Evolutionary conservation across 30 jellyfish, hydroid and myxozoan genomes (phyloP), one percentile per base, ranked within the genome.

Genomic region (Morbakka virulenta): DNA sequence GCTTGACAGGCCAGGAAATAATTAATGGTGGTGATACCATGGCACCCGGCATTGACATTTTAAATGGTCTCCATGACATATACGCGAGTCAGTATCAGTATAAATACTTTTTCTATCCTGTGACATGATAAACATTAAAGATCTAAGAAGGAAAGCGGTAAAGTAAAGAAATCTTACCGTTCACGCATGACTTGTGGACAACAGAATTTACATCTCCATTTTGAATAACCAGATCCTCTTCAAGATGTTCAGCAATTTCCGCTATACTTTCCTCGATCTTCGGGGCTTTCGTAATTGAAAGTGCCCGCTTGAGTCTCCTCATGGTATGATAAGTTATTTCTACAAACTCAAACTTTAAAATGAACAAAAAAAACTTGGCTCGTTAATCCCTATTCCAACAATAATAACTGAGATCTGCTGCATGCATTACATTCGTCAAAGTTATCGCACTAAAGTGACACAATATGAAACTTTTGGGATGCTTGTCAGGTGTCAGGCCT

Each of bases 261-360:
- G 98, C 89, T 23, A 92, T 80, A 63, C 94, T 84, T 64, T 92
- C 98, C 64, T 92, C 98, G 50, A 92, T 92, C 76, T 91, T 92
- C 50, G 98, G 98, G 41, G 97, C 91, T 52, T 92, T 92, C 11
- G 96, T 92, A 25, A 92, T 69, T 33, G 98, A 92, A 57, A 92
- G 77, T 13, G 96, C 98, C 57, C 98, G 91, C 80, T 92, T 92
- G 36, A 92, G 71, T 62, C 96, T 77, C 84, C 95, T 92, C 98
- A 92, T 92, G 35, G 57, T 41, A 17, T 41, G 57, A 6, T 17
- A 6, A 6, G 57, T 41, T 6, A 41, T 6, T 41, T 41, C 17
- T 17, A 41, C 57, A 6, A 17, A 17, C 57, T 41, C 57, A 41
- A 41, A 17, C 57, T 17, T 41, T 41, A 41, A 6, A 17, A 41